Conservation (phyloP, 1,140 invertebrate species). For the Brachionus paranguensis region DNA sequence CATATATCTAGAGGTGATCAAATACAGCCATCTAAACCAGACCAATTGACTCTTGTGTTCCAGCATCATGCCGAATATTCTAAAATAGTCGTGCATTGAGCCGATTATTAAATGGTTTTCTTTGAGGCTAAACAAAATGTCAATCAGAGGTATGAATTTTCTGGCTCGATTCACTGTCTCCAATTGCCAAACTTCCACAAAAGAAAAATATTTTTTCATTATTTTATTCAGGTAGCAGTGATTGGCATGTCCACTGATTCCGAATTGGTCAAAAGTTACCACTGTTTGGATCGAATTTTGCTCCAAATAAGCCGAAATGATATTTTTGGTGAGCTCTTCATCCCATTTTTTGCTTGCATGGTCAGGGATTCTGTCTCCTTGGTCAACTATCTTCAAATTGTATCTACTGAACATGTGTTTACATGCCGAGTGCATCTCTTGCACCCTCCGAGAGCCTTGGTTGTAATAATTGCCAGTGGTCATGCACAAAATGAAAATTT, state of each 20-base stretch:
- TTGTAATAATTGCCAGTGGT: constrained; percentile 65
- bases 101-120: neutral
- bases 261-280: constrained; percentile 83
- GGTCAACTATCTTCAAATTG: constrained; percentile 55
- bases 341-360: constrained; percentile 69
- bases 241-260: constrained; percentile 80
- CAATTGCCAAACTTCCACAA: neutral
- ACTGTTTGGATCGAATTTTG: constrained; percentile 64
- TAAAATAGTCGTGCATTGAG: neutral
- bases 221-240: constrained; percentile 57
- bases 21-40: constrained; percentile 39
- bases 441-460: constrained; percentile 63
- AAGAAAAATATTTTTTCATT: neutral
- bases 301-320: constrained; percentile 56
- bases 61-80: constrained; percentile 10
- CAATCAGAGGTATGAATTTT: neutral
- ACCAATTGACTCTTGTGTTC: constrained; percentile 28
- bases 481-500: constrained; percentile 26
- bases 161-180: neutral
- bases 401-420: constrained; percentile 68
- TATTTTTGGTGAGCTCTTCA: constrained; percentile 64
- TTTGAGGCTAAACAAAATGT: neutral
- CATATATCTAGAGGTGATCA: constrained; percentile 35
- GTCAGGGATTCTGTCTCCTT: constrained; percentile 63
- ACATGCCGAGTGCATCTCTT: constrained; percentile 74